Evolutionary conservation across 2,797 vertebrate species (phyloP).

Genomic region (Poecilia velifera): DNA sequence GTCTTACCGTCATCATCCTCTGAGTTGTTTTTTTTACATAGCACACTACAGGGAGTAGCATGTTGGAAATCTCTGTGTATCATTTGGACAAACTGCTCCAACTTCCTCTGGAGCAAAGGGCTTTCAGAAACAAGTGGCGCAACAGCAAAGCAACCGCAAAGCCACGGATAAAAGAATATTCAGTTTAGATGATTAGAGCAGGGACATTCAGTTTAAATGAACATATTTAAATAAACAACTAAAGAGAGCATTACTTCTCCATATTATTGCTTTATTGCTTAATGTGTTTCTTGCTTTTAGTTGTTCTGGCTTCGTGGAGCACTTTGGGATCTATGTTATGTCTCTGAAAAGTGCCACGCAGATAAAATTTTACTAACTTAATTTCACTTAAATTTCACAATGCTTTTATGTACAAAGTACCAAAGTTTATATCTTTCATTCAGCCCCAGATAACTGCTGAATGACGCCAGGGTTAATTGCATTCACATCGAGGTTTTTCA

Average conservation of each 20-base stretch:
- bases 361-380: background rate
- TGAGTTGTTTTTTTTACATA: background rate
- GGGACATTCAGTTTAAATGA: background rate
- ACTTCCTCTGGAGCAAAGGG: background rate
- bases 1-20: background rate
- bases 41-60: background rate
- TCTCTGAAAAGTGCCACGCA: background rate
- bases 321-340: too few relatives aligned
- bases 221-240: background rate
- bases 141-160: background rate
- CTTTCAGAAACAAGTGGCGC: background rate
- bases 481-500: background rate
- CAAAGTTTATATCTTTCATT: background rate
- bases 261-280: too few relatives aligned
- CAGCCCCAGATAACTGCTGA: background rate
- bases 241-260: background rate
- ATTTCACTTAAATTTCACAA: background rate
- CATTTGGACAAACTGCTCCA: background rate
- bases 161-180: background rate
- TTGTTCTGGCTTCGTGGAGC: too few relatives aligned
- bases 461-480: background rate
- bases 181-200: background rate
- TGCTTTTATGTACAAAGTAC: background rate
- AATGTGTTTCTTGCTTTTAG: too few relatives aligned
- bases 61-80: background rate